Evolutionary conservation across 2,113 vertebrate species (phyloP).

Genomic region (Podarcis raffonei): DNA sequence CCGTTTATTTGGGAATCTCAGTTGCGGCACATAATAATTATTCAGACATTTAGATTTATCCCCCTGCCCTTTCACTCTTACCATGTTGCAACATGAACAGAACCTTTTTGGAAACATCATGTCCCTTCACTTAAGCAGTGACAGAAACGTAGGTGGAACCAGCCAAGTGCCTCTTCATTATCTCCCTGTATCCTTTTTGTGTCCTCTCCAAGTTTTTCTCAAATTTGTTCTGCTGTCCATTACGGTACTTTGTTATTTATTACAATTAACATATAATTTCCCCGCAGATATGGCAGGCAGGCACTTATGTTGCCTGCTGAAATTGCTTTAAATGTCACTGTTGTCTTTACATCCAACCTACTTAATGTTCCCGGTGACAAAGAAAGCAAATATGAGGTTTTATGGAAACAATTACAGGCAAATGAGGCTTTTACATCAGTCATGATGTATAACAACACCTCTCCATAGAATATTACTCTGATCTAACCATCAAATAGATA

Average conservation of each 20-base stretch:
- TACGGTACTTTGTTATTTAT: not conserved
- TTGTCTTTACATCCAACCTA: not conserved
- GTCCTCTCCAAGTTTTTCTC: conserved; percentile 18
- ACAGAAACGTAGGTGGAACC: conserved; percentile 36
- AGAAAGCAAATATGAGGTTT: not conserved
- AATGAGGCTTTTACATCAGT: not conserved
- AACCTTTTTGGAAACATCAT: conserved; percentile 40
- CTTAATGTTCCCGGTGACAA: not conserved
- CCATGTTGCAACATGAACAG: conserved; percentile 31
- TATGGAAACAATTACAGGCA: not conserved
- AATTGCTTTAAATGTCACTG: not conserved
- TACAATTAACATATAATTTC: conserved; percentile 41
- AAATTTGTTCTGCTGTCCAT: conserved; percentile 19
- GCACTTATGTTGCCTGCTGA: not conserved
- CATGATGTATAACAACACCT: not conserved
- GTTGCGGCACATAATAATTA: conserved; percentile 53
- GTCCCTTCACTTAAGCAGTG: conserved; percentile 36
- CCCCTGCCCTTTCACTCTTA: conserved; percentile 39
- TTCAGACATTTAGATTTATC: conserved; percentile 42
- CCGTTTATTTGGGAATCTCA: conserved; percentile 47
- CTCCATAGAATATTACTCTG: too few relatives aligned
- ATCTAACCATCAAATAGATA: not conserved
- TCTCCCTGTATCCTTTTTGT: conserved; percentile 23
- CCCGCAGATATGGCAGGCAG: not conserved
- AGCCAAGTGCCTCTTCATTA: not conserved